Evolutionary conservation across 2,797 vertebrate genomes (phyloP), one percentile per base, ranked within the genome.

Genomic region (Lutjanus campechanus): DNA sequence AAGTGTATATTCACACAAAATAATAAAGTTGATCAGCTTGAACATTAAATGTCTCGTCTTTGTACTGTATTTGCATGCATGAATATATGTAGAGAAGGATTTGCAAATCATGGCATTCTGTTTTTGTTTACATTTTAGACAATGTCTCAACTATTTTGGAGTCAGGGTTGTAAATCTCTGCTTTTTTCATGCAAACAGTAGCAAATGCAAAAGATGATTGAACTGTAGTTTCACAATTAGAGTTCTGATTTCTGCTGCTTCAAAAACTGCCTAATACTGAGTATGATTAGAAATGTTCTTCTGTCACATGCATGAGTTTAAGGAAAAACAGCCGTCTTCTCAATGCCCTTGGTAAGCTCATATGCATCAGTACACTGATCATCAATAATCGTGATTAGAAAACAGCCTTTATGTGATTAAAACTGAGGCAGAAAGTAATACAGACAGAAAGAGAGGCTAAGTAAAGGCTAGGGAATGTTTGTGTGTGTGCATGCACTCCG

Each of bases 371-470:
- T 58, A 40, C 19, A 62, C 49, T 72, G 76, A 82, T 75, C 60
- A 82, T 85, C 74, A 86, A 85, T 72, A 74, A 83, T 58, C 47
- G 65, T 71, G 72, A 83, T 66, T 40, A 68, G 60, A 65, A 88
- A 79, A 71, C 49, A 71, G 69, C 47, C 43, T 79, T 77, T 73
- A 55, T 79, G 76, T 73, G 63, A 88, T 84, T 85, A 79, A 81
- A 89, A 76, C 54, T 54, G 44, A 76, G 66, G 50, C 59, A 44
- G 64, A 82, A 73, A 75, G 77, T 69, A 66, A 78, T 70, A 56
- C 8, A 63, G 77, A 81, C 41, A 69, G 49, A 64, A 47, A 63
- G 43, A 71, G 61, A 63, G 61, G 43, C 43, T 50, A 66, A 82
- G 78, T 54, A 49, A 66, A 36, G 29, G 70, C 67, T 5, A 7